These are phyloP conservation scores for Sebastes fasciatus DNA, from an alignment of 2,113 vertebrate species.

Conservation along the genomic window DNA sequence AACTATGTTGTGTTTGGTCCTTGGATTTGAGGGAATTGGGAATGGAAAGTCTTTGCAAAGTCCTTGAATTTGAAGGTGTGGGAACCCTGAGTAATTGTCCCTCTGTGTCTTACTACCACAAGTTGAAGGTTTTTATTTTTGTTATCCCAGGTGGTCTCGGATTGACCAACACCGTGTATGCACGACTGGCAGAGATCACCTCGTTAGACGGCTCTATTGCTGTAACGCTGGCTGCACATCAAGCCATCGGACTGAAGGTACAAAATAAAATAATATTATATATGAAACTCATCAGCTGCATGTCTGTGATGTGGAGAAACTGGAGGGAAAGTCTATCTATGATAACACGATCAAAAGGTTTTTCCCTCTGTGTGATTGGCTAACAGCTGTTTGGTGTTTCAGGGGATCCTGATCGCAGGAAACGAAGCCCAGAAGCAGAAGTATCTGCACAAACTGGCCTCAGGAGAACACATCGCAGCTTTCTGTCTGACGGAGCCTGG, in stretches of 20 bases:
- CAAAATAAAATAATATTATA: not conserved
- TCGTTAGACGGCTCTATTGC: conserved; percentile 89
- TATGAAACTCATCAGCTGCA: not conserved
- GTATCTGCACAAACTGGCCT: conserved; percentile 92
- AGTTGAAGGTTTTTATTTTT: not conserved
- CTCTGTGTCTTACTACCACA: not conserved
- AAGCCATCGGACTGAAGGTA: conserved; percentile 97
- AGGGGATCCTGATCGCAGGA: conserved; percentile 95
- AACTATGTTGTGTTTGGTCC: no score
- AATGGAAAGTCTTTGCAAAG: no score
- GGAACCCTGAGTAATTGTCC: not conserved
- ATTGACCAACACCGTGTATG: conserved; percentile 95
- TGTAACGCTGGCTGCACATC: conserved; percentile 94
- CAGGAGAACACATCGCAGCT: conserved; percentile 94
- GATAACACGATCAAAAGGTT: no score
- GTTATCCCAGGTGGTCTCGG: conserved; percentile 91
- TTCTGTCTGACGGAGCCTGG: conserved; percentile 96
- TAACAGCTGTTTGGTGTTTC: conserved; percentile 41
- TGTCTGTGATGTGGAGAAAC: conserved; percentile 1
- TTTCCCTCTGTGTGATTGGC: not conserved
- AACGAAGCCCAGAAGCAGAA: conserved; percentile 94
- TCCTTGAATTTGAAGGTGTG: no score
- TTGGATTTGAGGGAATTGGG: no score
- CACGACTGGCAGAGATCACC: conserved; percentile 90
- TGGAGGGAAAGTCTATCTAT: not conserved